A percentile compares a stretch with the other conserved stretches of the same genome.
These are phyloP conservation scores for Castor canadensis DNA, from an alignment of 2,113 vertebrate species.

Conservation along the genomic window DNA sequence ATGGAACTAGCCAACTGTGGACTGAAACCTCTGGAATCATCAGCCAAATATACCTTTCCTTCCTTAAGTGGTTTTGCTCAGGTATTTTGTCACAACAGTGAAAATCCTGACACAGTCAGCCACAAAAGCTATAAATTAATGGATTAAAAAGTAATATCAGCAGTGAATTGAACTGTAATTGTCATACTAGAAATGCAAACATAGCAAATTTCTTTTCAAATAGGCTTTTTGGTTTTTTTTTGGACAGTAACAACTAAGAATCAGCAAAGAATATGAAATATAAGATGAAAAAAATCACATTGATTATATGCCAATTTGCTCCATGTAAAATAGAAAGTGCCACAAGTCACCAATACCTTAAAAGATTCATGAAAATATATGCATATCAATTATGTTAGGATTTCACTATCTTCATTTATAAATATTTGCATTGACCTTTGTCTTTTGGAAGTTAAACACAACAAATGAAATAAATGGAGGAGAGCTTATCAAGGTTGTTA, in stretches of 20 bases:
- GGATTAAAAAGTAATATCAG: neutral
- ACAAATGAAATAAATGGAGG: neutral
- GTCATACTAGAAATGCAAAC: neutral
- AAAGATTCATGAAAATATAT: slow-evolving; percentile 9
- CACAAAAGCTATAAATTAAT: neutral
- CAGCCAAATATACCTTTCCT: no score
- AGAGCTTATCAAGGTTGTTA: neutral
- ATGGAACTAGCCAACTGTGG: no score
- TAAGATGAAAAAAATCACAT: slow-evolving; percentile 1
- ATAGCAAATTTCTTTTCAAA: neutral
- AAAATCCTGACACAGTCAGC: no score
- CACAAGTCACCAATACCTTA: slow-evolving; percentile 32
- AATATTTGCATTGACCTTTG: neutral
- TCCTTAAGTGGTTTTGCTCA: no score
- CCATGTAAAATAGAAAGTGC: slow-evolving; percentile 20
- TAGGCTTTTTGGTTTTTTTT: neutral
- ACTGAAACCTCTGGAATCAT: no score
- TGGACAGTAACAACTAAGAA: neutral
- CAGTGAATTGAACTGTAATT: neutral
- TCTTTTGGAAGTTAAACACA: slow-evolving; percentile 25
- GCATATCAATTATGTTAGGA: neutral
- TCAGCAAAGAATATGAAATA: slow-evolving; percentile 30
- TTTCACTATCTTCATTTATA: slow-evolving; percentile 44
- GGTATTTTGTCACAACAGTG: no score
- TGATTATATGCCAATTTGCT: neutral